These are phyloP conservation scores for Verasper variegatus DNA, from an alignment of 2,113 vertebrate genomes.

Conservation along the genomic window DNA sequence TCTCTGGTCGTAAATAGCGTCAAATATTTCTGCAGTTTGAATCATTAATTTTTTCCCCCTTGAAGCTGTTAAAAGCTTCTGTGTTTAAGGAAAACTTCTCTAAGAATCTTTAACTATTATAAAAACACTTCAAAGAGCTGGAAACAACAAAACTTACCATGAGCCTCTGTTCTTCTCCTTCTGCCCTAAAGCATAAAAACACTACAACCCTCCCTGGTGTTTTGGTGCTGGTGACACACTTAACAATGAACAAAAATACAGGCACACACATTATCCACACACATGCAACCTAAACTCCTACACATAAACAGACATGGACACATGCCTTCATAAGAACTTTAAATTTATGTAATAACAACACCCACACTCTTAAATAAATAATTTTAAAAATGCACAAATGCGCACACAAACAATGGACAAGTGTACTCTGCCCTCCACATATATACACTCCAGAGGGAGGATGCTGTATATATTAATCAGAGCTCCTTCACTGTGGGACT, in stretches of 20 bases:
- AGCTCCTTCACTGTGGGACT: conserved; percentile 4
- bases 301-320: conserved; percentile 6
- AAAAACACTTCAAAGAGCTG: conserved; percentile 19
- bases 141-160: not conserved
- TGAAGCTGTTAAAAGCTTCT: not conserved
- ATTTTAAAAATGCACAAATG: conserved; percentile 3
- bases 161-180: not conserved
- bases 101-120: not conserved
- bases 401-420: not conserved
- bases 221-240: conserved; percentile 15
- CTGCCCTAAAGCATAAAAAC: conserved; percentile 5
- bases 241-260: not conserved
- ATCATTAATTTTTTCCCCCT: not conserved
- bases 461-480: conserved; percentile 35
- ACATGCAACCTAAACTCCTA: not conserved
- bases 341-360: conserved; percentile 8
- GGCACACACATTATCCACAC: not conserved
- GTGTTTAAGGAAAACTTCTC: not conserved
- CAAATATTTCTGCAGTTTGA: not conserved
- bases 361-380: conserved; percentile 6
- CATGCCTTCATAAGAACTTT: conserved; percentile 12
- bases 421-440: conserved; percentile 8
- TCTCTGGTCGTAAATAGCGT: not conserved
- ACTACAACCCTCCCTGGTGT: not conserved
- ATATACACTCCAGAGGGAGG: conserved; percentile 31